Evolutionary conservation across 2,113 vertebrate genomes (phyloP).

Genomic region (Phainopepla nitens): DNA sequence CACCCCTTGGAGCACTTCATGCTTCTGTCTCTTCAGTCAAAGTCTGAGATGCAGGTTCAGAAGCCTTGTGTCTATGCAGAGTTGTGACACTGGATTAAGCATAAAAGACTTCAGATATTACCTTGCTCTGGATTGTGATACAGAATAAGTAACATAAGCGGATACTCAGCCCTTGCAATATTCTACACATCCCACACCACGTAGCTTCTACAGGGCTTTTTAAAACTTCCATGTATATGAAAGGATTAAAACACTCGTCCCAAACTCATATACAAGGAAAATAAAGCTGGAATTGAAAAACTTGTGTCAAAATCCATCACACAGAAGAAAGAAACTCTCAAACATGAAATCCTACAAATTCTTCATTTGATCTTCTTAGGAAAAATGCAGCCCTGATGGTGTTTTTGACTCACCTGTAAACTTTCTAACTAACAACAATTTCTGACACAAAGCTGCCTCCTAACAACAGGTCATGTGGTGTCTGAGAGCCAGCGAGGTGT

Average conservation of each 20-base stretch:
- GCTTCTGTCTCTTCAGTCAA: background rate
- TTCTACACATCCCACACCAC: background rate
- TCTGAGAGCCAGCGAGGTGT: accelerated
- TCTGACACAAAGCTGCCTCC: background rate
- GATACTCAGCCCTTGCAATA: background rate
- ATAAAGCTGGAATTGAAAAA: background rate
- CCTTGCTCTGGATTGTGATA: background rate
- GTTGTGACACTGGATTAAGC: background rate
- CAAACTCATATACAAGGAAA: background rate
- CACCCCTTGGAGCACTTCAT: background rate
- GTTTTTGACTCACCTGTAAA: background rate
- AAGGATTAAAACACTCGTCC: background rate
- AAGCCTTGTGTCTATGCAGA: background rate
- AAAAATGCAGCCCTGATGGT: background rate
- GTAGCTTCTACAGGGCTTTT: background rate
- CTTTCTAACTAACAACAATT: background rate
- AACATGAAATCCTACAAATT: background rate
- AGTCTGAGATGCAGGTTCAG: background rate
- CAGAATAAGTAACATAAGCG: background rate
- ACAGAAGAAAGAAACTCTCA: background rate
- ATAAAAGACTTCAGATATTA: background rate
- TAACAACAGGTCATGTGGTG: background rate
- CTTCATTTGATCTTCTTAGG: background rate
- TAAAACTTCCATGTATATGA: background rate
- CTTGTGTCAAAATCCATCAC: background rate